Percentiles rank a stretch among this genome's conserved stretches.
Conservation (phyloP, 2,888 invertebrate species). For the Ormyrus nitidulus region DNA sequence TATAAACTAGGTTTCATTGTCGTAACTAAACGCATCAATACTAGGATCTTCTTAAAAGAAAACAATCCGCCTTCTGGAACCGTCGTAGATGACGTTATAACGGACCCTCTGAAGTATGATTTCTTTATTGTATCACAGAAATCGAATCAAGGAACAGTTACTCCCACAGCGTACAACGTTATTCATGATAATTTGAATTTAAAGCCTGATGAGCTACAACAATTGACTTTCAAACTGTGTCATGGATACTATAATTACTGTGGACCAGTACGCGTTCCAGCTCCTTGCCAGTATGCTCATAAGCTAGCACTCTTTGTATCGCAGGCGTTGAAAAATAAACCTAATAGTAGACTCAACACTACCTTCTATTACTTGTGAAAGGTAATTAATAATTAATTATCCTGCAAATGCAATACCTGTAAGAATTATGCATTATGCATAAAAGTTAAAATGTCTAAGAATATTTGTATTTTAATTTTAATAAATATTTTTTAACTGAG, state of each 20-base stretch:
- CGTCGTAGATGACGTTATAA: slow-evolving; percentile 89
- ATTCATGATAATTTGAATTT: slow-evolving; percentile 85
- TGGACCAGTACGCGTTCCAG: slow-evolving; percentile 84
- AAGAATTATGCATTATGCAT: not conserved
- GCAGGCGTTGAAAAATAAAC: slow-evolving; percentile 83
- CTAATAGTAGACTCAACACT: slow-evolving; percentile 79
- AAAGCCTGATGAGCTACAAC: slow-evolving; percentile 84
- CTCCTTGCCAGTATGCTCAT: slow-evolving; percentile 95
- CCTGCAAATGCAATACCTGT: not conserved
- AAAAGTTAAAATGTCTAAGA: not conserved
- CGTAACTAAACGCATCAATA: slow-evolving; percentile 91
- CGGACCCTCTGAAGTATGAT: slow-evolving; percentile 86
- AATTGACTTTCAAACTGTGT: slow-evolving; percentile 87
- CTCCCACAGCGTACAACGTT: slow-evolving; percentile 92
- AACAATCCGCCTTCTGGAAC: slow-evolving; percentile 90
- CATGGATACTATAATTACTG: slow-evolving; percentile 96
- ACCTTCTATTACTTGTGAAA: slow-evolving; percentile 82
- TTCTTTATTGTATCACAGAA: slow-evolving; percentile 92
- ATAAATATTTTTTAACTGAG: not conserved
- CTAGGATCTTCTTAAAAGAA: slow-evolving; percentile 79
- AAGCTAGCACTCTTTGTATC: slow-evolving; percentile 91
- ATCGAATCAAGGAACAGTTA: slow-evolving; percentile 91
- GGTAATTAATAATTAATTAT: not conserved
- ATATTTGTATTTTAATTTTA: not conserved
- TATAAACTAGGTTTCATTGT: slow-evolving; percentile 84